Conservation (phyloP, 2,797 vertebrate species). For the Platalea minor region DNA sequence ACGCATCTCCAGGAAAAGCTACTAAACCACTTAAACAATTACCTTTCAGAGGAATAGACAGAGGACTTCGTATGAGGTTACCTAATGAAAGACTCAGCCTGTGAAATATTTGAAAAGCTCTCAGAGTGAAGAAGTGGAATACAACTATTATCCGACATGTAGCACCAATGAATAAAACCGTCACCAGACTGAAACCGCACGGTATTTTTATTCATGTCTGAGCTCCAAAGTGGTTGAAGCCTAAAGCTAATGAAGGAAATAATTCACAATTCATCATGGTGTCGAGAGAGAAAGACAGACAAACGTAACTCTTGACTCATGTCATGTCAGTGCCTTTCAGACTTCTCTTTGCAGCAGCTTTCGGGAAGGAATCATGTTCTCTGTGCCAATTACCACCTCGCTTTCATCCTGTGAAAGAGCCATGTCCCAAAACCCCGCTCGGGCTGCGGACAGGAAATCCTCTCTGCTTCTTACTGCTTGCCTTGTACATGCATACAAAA, state of each 20-base stretch:
- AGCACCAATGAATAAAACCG: constrained; percentile 56
- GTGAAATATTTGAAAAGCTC: constrained; percentile 41
- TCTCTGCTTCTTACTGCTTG: constrained; percentile 19
- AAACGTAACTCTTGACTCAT: constrained; percentile 58
- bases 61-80: constrained; percentile 18
- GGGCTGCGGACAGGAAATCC: background rate
- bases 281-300: constrained; percentile 44
- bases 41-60: constrained; percentile 24
- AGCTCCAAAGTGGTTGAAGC: constrained; percentile 39
- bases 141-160: constrained; percentile 42
- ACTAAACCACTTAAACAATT: constrained; percentile 60
- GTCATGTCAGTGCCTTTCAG: constrained; percentile 49
- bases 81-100: constrained; percentile 22
- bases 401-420: constrained; percentile 18
- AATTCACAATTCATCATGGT: constrained; percentile 69
- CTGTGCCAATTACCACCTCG: constrained; percentile 13
- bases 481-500: constrained; percentile 27
- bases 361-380: background rate
- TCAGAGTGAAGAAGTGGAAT: constrained; percentile 14
- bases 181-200: constrained; percentile 39
- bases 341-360: constrained; percentile 47
- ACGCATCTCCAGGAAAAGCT: constrained; percentile 24
- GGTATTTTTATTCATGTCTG: constrained; percentile 54
- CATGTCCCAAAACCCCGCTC: background rate
- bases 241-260: constrained; percentile 70